A percentile compares a stretch with the other conserved stretches of the same genome.
These are phyloP conservation scores for Drosophila neonasuta DNA, from an alignment of 2,888 invertebrate species.

Conservation along the genomic window DNA sequence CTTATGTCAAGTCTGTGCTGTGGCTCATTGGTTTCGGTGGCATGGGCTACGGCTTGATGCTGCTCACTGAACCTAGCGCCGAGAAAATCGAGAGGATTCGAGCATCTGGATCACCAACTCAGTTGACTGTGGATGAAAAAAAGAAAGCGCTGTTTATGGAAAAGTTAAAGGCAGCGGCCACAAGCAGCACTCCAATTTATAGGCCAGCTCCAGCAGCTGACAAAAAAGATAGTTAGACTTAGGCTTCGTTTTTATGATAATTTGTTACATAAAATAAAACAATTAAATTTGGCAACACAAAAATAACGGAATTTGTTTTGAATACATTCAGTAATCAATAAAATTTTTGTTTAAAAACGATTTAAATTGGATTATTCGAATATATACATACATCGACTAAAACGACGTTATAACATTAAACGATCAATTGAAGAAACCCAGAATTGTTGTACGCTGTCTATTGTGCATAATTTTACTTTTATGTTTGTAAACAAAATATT, in stretches of 20 bases:
- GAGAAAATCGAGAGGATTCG: constrained; percentile 78
- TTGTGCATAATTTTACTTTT: too few relatives aligned
- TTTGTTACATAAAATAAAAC: constrained; percentile 35
- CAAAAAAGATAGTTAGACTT: constrained; percentile 54
- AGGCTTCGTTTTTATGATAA: constrained; percentile 4
- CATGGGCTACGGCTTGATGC: constrained; percentile 85
- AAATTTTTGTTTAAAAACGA: too few relatives aligned
- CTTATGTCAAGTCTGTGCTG: constrained; percentile 83
- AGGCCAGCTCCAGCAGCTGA: constrained; percentile 27
- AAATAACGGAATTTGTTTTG: too few relatives aligned
- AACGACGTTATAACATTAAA: too few relatives aligned
- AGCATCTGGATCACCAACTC: constrained; percentile 45
- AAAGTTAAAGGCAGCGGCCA: constrained; percentile 73
- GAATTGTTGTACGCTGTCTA: too few relatives aligned
- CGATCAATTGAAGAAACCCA: not conserved
- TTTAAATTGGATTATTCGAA: too few relatives aligned
- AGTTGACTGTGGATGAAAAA: constrained; percentile 66
- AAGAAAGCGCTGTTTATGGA: constrained; percentile 77
- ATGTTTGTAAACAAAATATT: too few relatives aligned
- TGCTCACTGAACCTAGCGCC: constrained; percentile 84
- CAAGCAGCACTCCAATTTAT: constrained; percentile 66
- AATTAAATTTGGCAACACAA: constrained; percentile 3
- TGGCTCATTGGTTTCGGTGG: constrained; percentile 85
- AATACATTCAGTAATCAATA: too few relatives aligned
- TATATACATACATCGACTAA: too few relatives aligned